Percentiles rank a stretch among this genome's conserved stretches.
Evolutionary conservation across 2,113 vertebrate genomes (phyloP).

Genomic region (Cyanistes caeruleus): DNA sequence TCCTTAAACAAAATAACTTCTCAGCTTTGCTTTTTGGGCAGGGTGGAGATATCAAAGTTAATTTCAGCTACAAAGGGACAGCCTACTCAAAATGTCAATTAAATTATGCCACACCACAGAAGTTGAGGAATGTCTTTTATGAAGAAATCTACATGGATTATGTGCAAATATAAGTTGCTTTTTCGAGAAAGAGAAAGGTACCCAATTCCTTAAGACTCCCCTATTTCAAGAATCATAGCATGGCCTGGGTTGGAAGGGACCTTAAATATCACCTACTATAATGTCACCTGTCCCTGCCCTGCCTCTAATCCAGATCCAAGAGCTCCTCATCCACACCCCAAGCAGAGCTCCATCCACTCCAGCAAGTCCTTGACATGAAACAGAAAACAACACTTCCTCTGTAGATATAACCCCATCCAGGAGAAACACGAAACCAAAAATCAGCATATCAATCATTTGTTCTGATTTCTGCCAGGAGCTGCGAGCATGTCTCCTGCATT

Average conservation of each 20-base stretch:
- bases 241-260: not conserved
- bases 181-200: not conserved
- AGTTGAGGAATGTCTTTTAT: not conserved
- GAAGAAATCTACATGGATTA: not conserved
- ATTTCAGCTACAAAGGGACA: not conserved
- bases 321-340: fast-evolving
- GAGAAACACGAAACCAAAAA: not conserved
- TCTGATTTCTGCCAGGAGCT: not conserved
- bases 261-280: not conserved
- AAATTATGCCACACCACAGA: not conserved
- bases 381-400: not conserved
- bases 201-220: not conserved
- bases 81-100: not conserved
- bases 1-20: not conserved
- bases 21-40: not conserved
- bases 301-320: not conserved
- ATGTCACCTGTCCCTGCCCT: not conserved
- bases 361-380: not conserved
- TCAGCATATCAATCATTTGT: not conserved
- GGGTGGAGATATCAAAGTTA: not conserved
- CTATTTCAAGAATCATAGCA: not conserved
- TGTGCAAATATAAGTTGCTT: not conserved
- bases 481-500: conserved; percentile 68
- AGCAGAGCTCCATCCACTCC: not conserved
- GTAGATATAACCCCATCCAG: not conserved